Conservation (phyloP, 2,888 invertebrate genomes). For the Eupithecia exiguata region DNA sequence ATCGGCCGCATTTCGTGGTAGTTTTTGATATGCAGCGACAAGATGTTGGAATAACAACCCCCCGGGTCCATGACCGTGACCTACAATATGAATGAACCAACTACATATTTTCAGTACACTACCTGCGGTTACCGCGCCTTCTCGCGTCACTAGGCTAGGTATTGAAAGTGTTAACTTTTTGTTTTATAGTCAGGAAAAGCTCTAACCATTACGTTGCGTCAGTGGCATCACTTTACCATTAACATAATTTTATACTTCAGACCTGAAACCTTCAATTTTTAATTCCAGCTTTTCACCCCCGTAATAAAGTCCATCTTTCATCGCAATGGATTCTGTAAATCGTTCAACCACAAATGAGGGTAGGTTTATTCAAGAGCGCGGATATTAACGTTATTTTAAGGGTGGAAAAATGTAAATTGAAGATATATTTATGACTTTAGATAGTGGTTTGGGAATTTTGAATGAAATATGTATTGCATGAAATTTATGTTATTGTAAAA, state of each 20-base stretch:
- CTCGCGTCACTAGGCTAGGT: not conserved
- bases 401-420: conserved; percentile 45
- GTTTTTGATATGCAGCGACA: too few relatives aligned
- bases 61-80: too few relatives aligned
- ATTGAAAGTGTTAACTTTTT: not conserved
- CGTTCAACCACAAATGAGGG: conserved; percentile 39
- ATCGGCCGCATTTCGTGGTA: too few relatives aligned
- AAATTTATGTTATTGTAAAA: too few relatives aligned
- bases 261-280: conserved; percentile 35
- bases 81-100: too few relatives aligned
- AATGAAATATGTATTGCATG: conserved; percentile 12
- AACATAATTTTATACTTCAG: conserved; percentile 41
- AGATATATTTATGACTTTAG: conserved; percentile 39
- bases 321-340: conserved; percentile 28
- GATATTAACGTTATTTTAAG: conserved; percentile 45
- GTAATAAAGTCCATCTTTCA: conserved; percentile 37
- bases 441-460: conserved; percentile 36
- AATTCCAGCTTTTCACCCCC: conserved; percentile 17
- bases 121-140: too few relatives aligned
- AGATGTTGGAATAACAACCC: too few relatives aligned
- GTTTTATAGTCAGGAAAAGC: not conserved
- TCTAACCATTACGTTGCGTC: not conserved
- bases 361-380: conserved; percentile 46
- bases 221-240: conserved; percentile 20
- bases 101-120: too few relatives aligned